phyloP scores from a whole-genome alignment of 2,888 invertebrate genomes.

The Dicranocentrus wangi region DNA sequence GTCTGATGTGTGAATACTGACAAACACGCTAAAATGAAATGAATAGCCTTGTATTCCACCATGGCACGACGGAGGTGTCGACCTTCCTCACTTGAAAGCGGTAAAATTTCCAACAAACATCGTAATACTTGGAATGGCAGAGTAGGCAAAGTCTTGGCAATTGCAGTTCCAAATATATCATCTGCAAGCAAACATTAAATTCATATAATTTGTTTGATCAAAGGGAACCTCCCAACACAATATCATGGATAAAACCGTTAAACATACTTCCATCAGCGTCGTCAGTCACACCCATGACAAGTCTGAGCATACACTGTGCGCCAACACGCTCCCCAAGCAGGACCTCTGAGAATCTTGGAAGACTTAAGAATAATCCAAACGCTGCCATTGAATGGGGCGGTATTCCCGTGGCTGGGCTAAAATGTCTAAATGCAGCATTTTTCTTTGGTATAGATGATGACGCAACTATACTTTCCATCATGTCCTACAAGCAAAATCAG shows the following conservation, averaged over 20 bases:
- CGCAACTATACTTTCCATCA: constrained; percentile 71
- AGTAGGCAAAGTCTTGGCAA: constrained; percentile 82
- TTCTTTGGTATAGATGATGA: constrained; percentile 67
- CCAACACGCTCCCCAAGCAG: constrained; percentile 87
- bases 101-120: constrained; percentile 84
- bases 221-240: too few relatives aligned
- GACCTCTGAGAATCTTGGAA: constrained; percentile 93
- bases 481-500: constrained; percentile 68
- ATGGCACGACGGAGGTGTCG: constrained; percentile 84
- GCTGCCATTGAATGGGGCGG: constrained; percentile 94
- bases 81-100: constrained; percentile 85
- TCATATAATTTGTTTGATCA: neutral
- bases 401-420: constrained; percentile 66
- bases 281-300: constrained; percentile 92
- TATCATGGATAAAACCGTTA: constrained; percentile 4
- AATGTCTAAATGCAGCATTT: constrained; percentile 65
- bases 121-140: constrained; percentile 87
- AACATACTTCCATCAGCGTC: constrained; percentile 90
- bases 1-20: constrained; percentile 85
- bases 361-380: constrained; percentile 89
- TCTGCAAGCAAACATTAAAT: constrained; percentile 75
- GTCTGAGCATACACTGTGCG: constrained; percentile 88
- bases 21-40: constrained; percentile 89
- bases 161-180: constrained; percentile 82
- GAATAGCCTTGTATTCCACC: constrained; percentile 88